Percentiles rank a stretch among this genome's conserved stretches.
Conservation (phyloP, 2,113 vertebrate species). For the Centropristis striata region DNA sequence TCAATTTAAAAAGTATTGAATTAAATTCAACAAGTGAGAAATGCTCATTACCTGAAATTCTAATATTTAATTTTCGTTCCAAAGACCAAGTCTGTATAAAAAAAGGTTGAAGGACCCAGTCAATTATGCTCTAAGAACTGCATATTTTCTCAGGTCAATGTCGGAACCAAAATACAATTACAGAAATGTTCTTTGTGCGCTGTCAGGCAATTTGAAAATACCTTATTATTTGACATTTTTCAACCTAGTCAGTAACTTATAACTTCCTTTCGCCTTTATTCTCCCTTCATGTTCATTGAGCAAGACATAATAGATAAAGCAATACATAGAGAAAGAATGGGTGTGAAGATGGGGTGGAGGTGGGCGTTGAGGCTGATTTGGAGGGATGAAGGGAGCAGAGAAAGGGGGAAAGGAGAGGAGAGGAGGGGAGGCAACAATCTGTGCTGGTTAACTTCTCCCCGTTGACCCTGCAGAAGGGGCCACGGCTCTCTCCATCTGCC, state of each 20-base stretch:
- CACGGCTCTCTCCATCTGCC: conserved; percentile 72
- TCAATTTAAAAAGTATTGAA: conserved; percentile 11
- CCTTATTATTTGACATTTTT: neutral
- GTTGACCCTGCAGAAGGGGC: conserved; percentile 72
- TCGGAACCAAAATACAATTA: neutral
- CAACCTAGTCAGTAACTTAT: neutral
- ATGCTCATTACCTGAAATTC: neutral
- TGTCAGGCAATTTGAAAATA: neutral
- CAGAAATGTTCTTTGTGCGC: conserved; percentile 22
- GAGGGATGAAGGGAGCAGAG: conserved; percentile 30
- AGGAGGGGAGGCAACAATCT: conserved; percentile 64
- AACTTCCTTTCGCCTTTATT: neutral
- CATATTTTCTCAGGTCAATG: conserved; percentile 15
- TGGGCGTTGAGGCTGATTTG: conserved; percentile 42
- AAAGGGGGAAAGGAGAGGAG: conserved; percentile 17
- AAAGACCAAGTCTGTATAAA: neutral
- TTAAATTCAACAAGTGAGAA: conserved; percentile 20
- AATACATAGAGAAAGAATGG: neutral
- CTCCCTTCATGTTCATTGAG: conserved; percentile 1
- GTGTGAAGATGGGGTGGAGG: conserved; percentile 31
- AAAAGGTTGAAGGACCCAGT: conserved; percentile 8
- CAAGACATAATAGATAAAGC: conserved; percentile 2
- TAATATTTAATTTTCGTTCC: neutral
- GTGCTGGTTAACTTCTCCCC: conserved; percentile 73
- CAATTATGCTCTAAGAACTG: neutral